A percentile compares a stretch with the other conserved stretches of the same genome.
These are phyloP conservation scores for Papilio xuthus DNA, from an alignment of 1,140 invertebrate species.

Conservation along the genomic window DNA sequence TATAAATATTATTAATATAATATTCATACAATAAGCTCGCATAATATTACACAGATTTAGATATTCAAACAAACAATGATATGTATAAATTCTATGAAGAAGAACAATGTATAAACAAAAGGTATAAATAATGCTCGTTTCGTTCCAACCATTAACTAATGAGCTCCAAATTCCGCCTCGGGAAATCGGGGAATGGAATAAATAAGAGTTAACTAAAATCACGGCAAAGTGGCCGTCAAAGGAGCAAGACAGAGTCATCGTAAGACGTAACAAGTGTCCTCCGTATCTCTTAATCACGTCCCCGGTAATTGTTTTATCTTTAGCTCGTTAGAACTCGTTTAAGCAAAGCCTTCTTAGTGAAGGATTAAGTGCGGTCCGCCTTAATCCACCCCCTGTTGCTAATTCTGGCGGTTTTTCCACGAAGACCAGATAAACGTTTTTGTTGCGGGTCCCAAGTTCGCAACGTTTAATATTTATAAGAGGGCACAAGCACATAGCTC, in stretches of 20 bases:
- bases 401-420: conserved; percentile 79
- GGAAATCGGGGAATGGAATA: conserved; percentile 46
- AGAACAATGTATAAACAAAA: conserved; percentile 15
- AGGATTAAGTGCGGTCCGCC: conserved; percentile 80
- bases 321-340: conserved; percentile 81
- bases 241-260: conserved; percentile 56
- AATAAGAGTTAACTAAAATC: conserved; percentile 48
- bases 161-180: conserved; percentile 45
- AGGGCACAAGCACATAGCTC: conserved; percentile 63
- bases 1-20: neutral
- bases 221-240: conserved; percentile 52
- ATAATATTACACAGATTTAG: neutral
- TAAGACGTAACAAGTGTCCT: conserved; percentile 80
- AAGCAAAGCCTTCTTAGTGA: conserved; percentile 81
- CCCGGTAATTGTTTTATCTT: conserved; percentile 81
- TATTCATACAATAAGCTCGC: neutral
- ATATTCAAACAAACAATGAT: neutral
- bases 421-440: conserved; percentile 79
- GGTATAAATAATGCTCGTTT: conserved; percentile 8
- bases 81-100: conserved; percentile 1
- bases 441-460: conserved; percentile 63
- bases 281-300: conserved; percentile 79
- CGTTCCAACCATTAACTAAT: conserved; percentile 40
- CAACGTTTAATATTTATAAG: conserved; percentile 78
- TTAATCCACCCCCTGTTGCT: conserved; percentile 78